Conservation (phyloP, 2,888 invertebrate species). For the Eristalis pertinax region DNA sequence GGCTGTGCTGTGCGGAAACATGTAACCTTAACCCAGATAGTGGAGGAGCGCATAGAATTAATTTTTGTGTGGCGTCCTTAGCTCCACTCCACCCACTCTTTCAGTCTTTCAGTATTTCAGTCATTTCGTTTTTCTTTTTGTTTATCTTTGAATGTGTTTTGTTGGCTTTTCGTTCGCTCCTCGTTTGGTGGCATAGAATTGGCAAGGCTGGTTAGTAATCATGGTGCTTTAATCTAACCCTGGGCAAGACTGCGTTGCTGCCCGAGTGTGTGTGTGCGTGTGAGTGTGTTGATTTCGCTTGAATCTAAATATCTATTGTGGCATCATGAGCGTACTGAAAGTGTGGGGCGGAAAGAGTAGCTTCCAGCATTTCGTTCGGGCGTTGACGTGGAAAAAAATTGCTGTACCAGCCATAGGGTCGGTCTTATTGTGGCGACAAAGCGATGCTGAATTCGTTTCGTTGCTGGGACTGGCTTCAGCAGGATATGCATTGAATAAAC, state of each 20-base stretch:
- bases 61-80: slow-evolving; percentile 26
- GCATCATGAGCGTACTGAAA: neutral
- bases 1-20: slow-evolving; percentile 14
- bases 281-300: neutral
- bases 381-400: slow-evolving; percentile 8
- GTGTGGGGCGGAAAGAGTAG: neutral
- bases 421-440: neutral
- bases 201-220: slow-evolving; percentile 33
- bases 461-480: neutral
- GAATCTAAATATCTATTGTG: neutral
- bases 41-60: slow-evolving; percentile 26
- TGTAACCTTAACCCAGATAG: slow-evolving; percentile 52
- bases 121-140: neutral
- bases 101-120: neutral
- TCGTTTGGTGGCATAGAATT: slow-evolving; percentile 1
- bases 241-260: neutral
- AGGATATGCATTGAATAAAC: neutral
- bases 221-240: slow-evolving; percentile 11
- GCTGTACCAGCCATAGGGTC: neutral
- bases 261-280: too few relatives aligned
- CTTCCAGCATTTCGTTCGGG: neutral
- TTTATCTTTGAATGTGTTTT: slow-evolving; percentile 4
- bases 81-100: slow-evolving; percentile 1
- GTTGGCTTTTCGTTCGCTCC: neutral
- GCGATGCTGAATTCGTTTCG: neutral